These are phyloP conservation scores for Siniperca knerii DNA, from an alignment of 2,113 vertebrate species.

Conservation along the genomic window DNA sequence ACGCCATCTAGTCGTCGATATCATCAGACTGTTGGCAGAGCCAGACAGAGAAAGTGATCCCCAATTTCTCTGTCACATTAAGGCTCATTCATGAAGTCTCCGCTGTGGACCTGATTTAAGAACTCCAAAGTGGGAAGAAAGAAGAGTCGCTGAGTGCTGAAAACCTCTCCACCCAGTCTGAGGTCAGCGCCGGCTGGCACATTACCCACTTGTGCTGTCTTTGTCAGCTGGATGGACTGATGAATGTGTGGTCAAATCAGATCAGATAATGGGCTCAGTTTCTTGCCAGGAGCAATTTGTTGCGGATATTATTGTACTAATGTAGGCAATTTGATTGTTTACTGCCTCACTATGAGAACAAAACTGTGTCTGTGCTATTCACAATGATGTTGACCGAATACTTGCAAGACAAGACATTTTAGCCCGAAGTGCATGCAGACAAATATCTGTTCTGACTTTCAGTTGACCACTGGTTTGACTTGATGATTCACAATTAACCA, in stretches of 20 bases:
- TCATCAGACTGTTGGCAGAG: conserved; percentile 66
- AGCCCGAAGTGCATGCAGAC: not conserved
- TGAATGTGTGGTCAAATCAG: conserved; percentile 56
- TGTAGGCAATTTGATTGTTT: conserved; percentile 52
- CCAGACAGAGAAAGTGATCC: conserved; percentile 72
- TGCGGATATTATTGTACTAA: conserved; percentile 54
- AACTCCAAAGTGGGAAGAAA: conserved; percentile 61
- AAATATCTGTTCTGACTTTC: conserved; percentile 43
- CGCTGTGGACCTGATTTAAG: conserved; percentile 57
- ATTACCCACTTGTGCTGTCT: conserved; percentile 53
- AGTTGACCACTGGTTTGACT: conserved; percentile 30
- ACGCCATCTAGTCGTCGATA: conserved; percentile 75
- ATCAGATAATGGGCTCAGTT: conserved; percentile 68
- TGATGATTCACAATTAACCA: conserved; percentile 18
- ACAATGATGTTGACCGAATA: not conserved
- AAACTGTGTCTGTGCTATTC: conserved; percentile 1
- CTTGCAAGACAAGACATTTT: conserved; percentile 1
- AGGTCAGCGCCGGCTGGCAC: conserved; percentile 56
- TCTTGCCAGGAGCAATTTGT: conserved; percentile 65
- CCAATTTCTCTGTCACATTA: conserved; percentile 76
- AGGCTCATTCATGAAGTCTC: conserved; percentile 73
- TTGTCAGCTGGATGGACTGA: conserved; percentile 63
- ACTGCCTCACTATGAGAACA: not conserved
- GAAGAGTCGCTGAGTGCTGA: conserved; percentile 48
- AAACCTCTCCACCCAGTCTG: conserved; percentile 23